phyloP scores from a whole-genome alignment of 2,888 invertebrate genomes.

The Thecophora atra region DNA sequence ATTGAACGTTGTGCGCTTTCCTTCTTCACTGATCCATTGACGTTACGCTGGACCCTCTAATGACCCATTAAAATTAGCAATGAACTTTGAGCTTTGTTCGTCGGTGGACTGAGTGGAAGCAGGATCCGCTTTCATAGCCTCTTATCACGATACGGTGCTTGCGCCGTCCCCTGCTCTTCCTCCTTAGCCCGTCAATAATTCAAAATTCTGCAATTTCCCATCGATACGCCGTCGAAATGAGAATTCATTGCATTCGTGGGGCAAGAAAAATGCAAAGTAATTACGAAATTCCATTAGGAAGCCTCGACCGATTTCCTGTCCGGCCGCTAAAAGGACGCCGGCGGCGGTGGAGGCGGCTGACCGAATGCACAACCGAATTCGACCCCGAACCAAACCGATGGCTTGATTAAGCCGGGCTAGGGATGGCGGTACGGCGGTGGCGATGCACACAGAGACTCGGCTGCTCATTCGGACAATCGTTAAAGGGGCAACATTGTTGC shows the following conservation, averaged over 20 bases:
- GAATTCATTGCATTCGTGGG: slow-evolving; percentile 23
- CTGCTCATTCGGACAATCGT: neutral
- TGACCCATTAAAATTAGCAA: neutral
- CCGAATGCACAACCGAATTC: neutral
- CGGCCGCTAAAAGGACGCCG: neutral
- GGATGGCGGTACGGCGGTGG: neutral
- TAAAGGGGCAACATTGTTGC: slow-evolving; percentile 10
- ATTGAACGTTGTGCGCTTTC: too few relatives aligned
- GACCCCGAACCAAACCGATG: too few relatives aligned
- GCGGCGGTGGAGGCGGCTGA: neutral
- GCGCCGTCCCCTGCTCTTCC: neutral
- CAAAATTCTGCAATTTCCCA: slow-evolving; percentile 31
- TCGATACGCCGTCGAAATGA: slow-evolving; percentile 26
- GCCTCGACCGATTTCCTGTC: slow-evolving; percentile 8
- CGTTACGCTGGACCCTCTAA: too few relatives aligned
- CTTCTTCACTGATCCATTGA: too few relatives aligned
- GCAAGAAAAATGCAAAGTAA: slow-evolving; percentile 33
- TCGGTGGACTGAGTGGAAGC: neutral
- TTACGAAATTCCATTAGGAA: slow-evolving; percentile 35
- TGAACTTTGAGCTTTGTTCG: neutral
- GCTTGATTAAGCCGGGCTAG: slow-evolving; percentile 8
- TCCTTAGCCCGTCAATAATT: slow-evolving; percentile 18
- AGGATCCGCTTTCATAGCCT: neutral
- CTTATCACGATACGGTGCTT: neutral
- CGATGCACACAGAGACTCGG: neutral